phyloP scores from a whole-genome alignment of 2,888 invertebrate species.

The Miltochrista miniata region DNA sequence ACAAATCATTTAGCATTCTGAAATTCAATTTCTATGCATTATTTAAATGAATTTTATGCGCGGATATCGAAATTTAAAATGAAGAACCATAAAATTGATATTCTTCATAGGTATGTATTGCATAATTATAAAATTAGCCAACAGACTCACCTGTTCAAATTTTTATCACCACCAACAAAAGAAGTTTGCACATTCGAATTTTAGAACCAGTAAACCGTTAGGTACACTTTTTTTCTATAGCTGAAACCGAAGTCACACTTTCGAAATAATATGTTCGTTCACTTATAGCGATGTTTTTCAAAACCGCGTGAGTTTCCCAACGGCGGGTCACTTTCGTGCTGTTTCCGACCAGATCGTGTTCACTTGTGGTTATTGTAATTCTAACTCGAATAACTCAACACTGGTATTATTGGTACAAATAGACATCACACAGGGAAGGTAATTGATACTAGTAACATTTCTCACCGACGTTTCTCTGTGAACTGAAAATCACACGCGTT shows the following conservation, averaged over 20 bases:
- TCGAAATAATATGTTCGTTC: constrained; percentile 43
- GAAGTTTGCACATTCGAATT: constrained; percentile 28
- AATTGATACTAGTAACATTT: constrained; percentile 72
- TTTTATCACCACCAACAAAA: constrained; percentile 17
- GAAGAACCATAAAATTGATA: not conserved
- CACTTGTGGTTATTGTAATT: constrained; percentile 80
- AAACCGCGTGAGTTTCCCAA: constrained; percentile 74
- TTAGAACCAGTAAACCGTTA: constrained; percentile 38
- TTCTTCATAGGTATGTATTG: not conserved
- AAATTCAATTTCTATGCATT: too few relatives aligned
- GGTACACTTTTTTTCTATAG: constrained; percentile 34
- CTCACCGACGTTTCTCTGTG: constrained; percentile 62
- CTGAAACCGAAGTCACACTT: constrained; percentile 52
- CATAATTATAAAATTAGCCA: constrained; percentile 15
- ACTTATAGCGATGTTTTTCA: constrained; percentile 61
- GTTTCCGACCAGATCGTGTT: constrained; percentile 71
- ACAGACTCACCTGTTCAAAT: constrained; percentile 41
- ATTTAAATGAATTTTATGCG: too few relatives aligned
- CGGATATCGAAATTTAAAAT: too few relatives aligned
- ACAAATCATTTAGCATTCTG: constrained; percentile 14
- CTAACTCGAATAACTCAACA: constrained; percentile 65
- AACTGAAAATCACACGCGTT: constrained; percentile 71
- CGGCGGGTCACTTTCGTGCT: constrained; percentile 75
- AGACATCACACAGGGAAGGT: constrained; percentile 75
- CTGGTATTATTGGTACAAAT: constrained; percentile 64